Evolutionary conservation across 2,888 invertebrate species (phyloP), one percentile per base, ranked within the genome.

Genomic region (Trissoscelio sp.): DNA sequence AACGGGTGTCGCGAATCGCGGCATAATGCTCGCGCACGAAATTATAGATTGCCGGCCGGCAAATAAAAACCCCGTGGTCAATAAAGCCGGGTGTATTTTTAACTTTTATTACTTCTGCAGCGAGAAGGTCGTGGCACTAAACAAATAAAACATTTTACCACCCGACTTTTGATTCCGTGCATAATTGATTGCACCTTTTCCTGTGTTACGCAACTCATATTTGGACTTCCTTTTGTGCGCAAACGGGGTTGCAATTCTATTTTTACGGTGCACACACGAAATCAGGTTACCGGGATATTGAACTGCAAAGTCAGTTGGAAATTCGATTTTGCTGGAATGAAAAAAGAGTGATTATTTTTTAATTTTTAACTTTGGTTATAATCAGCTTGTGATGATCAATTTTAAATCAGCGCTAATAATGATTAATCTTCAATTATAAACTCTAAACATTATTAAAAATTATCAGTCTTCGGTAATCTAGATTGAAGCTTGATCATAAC

Each of bases 221-320:
- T 34, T 34, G 34, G 34, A 34, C 9, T 34, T 34, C 34, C 34
- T 11, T 7, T n/a, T n/a, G n/a, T n/a, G n/a, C n/a, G n/a, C n/a
- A n/a, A n/a, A n/a, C 46, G 46, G 1, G 18, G 46, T 46, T 46
- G 46, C 46, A 12, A 11, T 55, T 6, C 34, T 55, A 55, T 55
- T 55, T 55, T 55, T 16, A 18, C 16, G 34, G 3, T 18, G 53
- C 18, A 34, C 18, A 34, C 20, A 18, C 34, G 11, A 55, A 55
- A 55, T 16, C 16, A 34, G 55, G 58, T 58, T 58, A 58, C n/a
- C 42, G 42, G 39, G 42, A 39, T 58, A 18, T 58, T 42, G 42
- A 58, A 58, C 58, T 34, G 24, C 24, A 24, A 24, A 24, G 34
- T 14, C n/a, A 7, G 16, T 6, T 16, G 12, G 24, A 53, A 24